Evolutionary conservation across 2,888 invertebrate genomes (phyloP).

Genomic region (Drosophila monieri): DNA sequence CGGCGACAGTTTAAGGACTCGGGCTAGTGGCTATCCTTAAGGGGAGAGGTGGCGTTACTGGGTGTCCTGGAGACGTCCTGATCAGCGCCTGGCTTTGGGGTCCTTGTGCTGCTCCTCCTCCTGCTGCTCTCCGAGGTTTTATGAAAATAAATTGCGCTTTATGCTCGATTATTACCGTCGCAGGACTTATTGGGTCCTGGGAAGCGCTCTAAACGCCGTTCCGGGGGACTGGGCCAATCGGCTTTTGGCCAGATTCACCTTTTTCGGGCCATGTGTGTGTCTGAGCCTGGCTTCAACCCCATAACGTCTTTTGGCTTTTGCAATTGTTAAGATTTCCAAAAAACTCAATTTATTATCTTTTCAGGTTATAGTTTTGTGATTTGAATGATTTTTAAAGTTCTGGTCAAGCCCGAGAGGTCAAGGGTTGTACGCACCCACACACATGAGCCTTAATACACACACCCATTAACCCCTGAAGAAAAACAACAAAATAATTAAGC

Average conservation of each 20-base stretch:
- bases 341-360: conserved; percentile 77
- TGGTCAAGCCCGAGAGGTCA: conserved; percentile 1
- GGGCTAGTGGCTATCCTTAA: not conserved
- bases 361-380: conserved; percentile 6
- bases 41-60: not conserved
- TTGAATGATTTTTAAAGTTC: conserved; percentile 18
- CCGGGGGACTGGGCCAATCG: not conserved
- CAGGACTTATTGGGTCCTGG: conserved; percentile 77
- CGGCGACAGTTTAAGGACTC: conserved; percentile 14
- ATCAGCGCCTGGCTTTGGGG: conserved; percentile 47
- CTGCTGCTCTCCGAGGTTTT: conserved; percentile 66
- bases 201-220: conserved; percentile 67
- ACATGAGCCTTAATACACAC: not conserved
- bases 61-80: conserved; percentile 27
- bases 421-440: not conserved
- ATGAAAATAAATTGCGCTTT: conserved; percentile 82
- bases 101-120: not conserved
- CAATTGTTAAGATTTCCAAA: conserved; percentile 80
- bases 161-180: conserved; percentile 82
- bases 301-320: conserved; percentile 53
- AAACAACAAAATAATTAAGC: conserved; percentile 53
- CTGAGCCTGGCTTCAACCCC: conserved; percentile 36
- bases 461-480: conserved; percentile 21
- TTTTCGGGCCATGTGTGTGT: conserved; percentile 38
- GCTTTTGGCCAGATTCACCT: conserved; percentile 37